Evolutionary conservation across 2,113 vertebrate species (phyloP).

Genomic region (Notechis scutatus): DNA sequence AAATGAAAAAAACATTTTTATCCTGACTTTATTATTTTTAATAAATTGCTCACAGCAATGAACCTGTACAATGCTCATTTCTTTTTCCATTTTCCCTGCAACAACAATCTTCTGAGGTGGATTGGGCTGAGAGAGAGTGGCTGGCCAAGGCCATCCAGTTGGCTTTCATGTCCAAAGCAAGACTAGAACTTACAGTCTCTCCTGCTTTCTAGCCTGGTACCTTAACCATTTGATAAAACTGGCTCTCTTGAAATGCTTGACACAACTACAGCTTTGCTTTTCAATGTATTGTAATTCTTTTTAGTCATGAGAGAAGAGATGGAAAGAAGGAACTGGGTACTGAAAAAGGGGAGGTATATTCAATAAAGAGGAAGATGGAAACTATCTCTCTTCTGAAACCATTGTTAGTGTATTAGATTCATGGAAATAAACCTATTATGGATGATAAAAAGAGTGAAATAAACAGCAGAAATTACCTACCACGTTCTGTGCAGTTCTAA

Average conservation of each 20-base stretch:
- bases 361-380: not conserved
- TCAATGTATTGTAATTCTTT: not conserved
- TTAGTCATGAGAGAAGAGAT: not conserved
- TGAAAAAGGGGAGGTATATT: not conserved
- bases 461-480: not conserved
- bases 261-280: not conserved
- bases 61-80: not conserved
- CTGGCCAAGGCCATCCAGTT: not conserved
- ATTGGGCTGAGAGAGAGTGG: not conserved
- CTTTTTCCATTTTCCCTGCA: not conserved
- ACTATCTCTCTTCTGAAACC: not conserved
- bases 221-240: not conserved
- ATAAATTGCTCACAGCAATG: not conserved
- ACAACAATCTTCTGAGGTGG: not conserved
- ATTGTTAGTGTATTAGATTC: not conserved
- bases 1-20: not conserved
- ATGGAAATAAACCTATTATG: not conserved
- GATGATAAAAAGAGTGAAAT: not conserved
- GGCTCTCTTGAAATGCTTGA: not conserved
- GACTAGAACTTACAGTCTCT: not conserved
- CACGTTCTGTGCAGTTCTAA: not conserved
- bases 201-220: not conserved
- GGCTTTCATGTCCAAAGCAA: not conserved
- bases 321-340: not conserved
- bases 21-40: not conserved